phyloP scores from a whole-genome alignment of 2,113 vertebrate genomes.

The Scopus umbretta region DNA sequence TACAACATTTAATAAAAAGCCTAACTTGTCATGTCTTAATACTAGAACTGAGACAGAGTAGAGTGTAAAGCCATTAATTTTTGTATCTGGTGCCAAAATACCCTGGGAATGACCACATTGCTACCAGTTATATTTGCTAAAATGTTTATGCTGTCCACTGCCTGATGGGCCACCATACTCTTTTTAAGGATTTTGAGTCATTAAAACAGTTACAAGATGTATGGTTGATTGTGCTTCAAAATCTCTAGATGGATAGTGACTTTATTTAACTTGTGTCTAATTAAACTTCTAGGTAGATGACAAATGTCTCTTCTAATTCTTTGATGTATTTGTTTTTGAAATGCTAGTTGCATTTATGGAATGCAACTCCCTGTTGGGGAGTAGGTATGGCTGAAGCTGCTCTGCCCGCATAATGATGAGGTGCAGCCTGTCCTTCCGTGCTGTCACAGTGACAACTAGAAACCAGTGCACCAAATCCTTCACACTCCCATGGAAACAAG shows the following conservation, averaged over 20 bases:
- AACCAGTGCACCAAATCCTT: neutral
- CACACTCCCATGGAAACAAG: neutral
- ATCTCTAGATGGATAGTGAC: neutral
- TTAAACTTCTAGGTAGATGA: neutral
- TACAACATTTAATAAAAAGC: constrained; percentile 1
- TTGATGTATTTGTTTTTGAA: neutral
- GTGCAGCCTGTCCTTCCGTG: neutral
- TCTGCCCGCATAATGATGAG: neutral
- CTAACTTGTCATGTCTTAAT: neutral
- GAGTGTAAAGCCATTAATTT: neutral
- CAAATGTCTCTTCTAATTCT: neutral
- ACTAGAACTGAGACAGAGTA: neutral
- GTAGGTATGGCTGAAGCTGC: neutral
- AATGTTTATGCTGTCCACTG: neutral
- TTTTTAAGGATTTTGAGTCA: neutral
- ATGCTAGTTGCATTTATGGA: neutral
- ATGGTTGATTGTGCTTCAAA: neutral
- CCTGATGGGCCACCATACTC: neutral
- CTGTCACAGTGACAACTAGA: neutral
- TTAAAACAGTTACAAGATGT: neutral
- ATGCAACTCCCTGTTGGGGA: neutral
- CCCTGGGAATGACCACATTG: neutral
- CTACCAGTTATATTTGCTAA: neutral
- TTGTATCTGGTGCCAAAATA: neutral
- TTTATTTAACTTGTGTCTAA: constrained; percentile 2